phyloP scores from a whole-genome alignment of 2,888 invertebrate genomes.

The Seira sanloemensis region DNA sequence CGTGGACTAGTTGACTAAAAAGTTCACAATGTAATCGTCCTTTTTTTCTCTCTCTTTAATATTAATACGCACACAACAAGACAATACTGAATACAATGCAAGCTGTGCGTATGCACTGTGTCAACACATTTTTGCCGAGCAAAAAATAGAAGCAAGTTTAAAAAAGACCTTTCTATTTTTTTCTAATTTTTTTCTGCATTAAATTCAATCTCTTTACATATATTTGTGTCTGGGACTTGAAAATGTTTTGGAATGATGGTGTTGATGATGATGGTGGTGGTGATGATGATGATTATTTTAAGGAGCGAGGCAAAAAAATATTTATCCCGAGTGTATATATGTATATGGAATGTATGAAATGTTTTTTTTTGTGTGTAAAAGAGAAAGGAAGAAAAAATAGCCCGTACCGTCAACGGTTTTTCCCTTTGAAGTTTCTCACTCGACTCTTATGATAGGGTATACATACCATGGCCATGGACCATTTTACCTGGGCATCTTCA shows the following conservation, averaged over 20 bases:
- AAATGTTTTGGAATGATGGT: neutral
- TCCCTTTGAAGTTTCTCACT: neutral
- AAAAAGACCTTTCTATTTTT: neutral
- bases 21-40: neutral
- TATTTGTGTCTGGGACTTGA: neutral
- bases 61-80: neutral
- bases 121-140: neutral
- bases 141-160: neutral
- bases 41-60: neutral
- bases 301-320: neutral
- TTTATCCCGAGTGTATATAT: no score
- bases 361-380: neutral
- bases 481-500: neutral
- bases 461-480: neutral
- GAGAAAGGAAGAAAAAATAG: neutral
- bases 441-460: neutral
- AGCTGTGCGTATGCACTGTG: neutral
- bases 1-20: neutral
- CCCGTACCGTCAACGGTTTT: neutral
- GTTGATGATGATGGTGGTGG: neutral
- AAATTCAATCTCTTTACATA: neutral
- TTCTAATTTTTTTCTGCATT: neutral
- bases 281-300: neutral
- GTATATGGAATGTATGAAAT: neutral
- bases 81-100: neutral